Evolutionary conservation across 2,888 invertebrate species (phyloP).

Genomic region (Antheraea yamamai): DNA sequence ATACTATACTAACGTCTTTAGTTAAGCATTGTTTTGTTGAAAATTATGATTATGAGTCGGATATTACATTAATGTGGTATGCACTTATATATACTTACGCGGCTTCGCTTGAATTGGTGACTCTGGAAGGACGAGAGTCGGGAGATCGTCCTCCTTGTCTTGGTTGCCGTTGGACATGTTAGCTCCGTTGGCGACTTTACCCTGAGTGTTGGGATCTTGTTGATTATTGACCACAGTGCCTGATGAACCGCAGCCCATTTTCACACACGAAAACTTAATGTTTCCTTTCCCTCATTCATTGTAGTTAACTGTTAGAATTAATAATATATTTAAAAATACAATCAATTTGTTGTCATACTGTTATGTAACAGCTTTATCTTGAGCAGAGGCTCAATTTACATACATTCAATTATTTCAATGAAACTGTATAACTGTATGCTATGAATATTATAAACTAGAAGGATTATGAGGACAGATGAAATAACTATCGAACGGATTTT

Average conservation of each 20-base stretch:
- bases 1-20: too few relatives aligned
- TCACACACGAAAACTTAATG: not conserved
- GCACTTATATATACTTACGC: slow-evolving; percentile 48
- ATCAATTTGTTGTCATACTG: not conserved
- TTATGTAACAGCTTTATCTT: too few relatives aligned
- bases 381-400: too few relatives aligned
- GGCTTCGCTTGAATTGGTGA: slow-evolving; percentile 67
- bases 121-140: slow-evolving; percentile 71
- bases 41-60: too few relatives aligned
- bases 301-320: not conserved
- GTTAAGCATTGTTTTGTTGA: too few relatives aligned
- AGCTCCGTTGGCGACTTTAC: slow-evolving; percentile 43
- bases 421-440: too few relatives aligned
- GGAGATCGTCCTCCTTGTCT: slow-evolving; percentile 58
- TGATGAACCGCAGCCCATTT: slow-evolving; percentile 79
- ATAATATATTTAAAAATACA: not conserved
- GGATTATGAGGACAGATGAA: too few relatives aligned
- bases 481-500: too few relatives aligned
- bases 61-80: too few relatives aligned
- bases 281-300: not conserved
- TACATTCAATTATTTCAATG: too few relatives aligned
- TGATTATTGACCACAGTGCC: slow-evolving; percentile 58
- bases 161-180: slow-evolving; percentile 44
- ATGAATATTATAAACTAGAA: too few relatives aligned
- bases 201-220: slow-evolving; percentile 47